Conservation (phyloP, 1,140 invertebrate species). For the Papilio polytes region DNA sequence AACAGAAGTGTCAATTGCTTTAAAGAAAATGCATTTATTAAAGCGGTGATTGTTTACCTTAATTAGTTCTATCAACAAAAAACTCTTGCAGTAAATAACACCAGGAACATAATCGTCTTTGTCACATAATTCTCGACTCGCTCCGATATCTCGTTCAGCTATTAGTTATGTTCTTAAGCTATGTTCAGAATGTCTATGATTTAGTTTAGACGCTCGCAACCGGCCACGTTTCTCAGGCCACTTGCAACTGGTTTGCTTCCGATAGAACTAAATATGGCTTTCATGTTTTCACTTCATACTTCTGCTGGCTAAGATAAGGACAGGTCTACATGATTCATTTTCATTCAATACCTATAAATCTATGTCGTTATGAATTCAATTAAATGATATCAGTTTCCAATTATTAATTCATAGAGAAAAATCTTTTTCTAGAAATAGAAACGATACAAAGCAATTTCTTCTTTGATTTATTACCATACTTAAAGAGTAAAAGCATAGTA, state of each 20-base stretch:
- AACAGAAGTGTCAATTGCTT: too few species aligned
- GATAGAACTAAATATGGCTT: conserved; percentile 72
- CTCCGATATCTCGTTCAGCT: conserved; percentile 55
- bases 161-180: conserved; percentile 46
- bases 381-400: conserved; percentile 20
- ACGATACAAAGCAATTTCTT: too few species aligned
- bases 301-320: conserved; percentile 43
- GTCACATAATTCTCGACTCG: conserved; percentile 31
- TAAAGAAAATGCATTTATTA: too few species aligned
- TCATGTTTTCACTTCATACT: conserved; percentile 71
- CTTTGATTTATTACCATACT: too few species aligned
- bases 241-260: conserved; percentile 71
- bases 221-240: conserved; percentile 75
- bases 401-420: neutral
- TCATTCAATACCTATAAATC: conserved; percentile 47
- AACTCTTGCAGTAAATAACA: too few species aligned
- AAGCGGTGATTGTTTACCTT: too few species aligned
- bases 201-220: conserved; percentile 60
- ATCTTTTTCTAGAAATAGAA: too few species aligned
- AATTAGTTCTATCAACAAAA: too few species aligned
- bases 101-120: neutral
- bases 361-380: conserved; percentile 40
- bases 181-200: conserved; percentile 71
- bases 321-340: conserved; percentile 45
- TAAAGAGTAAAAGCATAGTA: too few species aligned